phyloP scores from a whole-genome alignment of 2,797 vertebrate genomes.

The Strix occidentalis region DNA sequence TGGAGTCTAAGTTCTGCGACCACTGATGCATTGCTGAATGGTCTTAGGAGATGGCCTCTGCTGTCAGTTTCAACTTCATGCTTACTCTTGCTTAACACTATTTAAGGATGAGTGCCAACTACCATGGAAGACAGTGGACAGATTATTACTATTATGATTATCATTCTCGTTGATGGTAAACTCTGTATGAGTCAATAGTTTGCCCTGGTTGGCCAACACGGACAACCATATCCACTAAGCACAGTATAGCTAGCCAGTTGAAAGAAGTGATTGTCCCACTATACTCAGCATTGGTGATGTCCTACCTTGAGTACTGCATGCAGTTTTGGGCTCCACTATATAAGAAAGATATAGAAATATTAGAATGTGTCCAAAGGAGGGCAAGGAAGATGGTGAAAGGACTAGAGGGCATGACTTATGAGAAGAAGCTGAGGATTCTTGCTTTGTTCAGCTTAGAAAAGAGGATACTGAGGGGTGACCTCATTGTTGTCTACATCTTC shows the following conservation, averaged over 20 bases:
- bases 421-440: not conserved
- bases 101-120: not conserved
- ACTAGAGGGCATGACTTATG: not conserved
- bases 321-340: not conserved
- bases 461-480: not conserved
- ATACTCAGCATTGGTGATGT: not conserved
- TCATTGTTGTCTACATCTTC: not conserved
- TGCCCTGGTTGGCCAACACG: not conserved
- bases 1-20: not conserved
- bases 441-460: not conserved
- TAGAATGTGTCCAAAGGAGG: not conserved
- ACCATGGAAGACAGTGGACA: not conserved
- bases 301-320: not conserved
- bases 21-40: not conserved
- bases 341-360: not conserved
- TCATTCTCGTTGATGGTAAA: not conserved
- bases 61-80: not conserved
- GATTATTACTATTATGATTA: not conserved
- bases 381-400: not conserved
- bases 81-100: not conserved
- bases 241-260: rapidly evolving
- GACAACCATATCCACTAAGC: not conserved
- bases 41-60: not conserved
- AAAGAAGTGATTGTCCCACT: not conserved
- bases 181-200: not conserved